Conservation (phyloP, 2,888 invertebrate genomes). For the Dicyrtoma fusca region DNA sequence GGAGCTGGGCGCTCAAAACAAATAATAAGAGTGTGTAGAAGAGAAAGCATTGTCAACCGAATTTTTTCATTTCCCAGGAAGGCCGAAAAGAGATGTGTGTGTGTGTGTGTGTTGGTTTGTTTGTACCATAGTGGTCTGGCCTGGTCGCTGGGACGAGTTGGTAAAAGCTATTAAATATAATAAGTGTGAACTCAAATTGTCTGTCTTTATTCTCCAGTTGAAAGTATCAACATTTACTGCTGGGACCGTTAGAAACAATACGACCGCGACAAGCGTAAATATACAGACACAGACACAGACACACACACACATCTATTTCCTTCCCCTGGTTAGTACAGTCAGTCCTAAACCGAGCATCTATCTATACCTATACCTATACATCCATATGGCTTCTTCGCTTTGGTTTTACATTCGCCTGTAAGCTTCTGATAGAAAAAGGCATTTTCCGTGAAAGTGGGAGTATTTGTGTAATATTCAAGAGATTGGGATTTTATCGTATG, state of each 20-base stretch:
- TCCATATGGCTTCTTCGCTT: no score
- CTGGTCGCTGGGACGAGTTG: slow-evolving; percentile 9
- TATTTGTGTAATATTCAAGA: no score
- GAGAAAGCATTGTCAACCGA: no score
- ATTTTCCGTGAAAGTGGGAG: neutral
- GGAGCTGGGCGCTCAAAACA: no score
- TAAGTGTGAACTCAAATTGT: slow-evolving; percentile 27
- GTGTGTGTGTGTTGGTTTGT: no score
- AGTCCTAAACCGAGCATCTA: neutral
- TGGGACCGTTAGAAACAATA: no score
- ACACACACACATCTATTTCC: neutral
- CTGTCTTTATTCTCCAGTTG: neutral
- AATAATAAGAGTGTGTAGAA: no score
- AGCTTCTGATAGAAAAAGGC: slow-evolving; percentile 16
- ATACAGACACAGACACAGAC: neutral
- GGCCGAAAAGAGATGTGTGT: no score
- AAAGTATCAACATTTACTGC: no score
- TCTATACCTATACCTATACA: neutral
- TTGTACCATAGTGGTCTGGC: no score
- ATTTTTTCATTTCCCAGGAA: neutral
- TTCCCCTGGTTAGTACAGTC: neutral
- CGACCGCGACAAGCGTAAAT: neutral
- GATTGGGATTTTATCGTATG: no score
- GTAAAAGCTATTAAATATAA: slow-evolving; percentile 24
- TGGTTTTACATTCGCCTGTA: slow-evolving; percentile 4